These are phyloP conservation scores for Actinemys pallida DNA, from an alignment of 2,113 vertebrate genomes.

Conservation along the genomic window DNA sequence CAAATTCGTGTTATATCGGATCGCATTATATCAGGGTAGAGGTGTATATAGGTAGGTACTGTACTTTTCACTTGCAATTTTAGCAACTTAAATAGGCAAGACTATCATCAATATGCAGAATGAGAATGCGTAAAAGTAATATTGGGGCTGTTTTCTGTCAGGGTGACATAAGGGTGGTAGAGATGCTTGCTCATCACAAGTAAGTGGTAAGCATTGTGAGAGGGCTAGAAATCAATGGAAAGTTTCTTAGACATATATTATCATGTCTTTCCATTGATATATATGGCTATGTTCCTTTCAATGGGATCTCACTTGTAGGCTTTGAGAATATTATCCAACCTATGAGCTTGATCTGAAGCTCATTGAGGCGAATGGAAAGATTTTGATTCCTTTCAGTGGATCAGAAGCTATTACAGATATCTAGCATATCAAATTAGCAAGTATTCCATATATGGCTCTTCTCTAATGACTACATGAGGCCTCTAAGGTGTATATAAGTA, in stretches of 20 bases:
- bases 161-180: not conserved
- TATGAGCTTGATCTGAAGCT: not conserved
- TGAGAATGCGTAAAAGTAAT: not conserved
- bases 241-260: not conserved
- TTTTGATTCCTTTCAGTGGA: not conserved
- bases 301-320: not conserved
- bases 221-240: not conserved
- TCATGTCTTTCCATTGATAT: not conserved
- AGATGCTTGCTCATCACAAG: not conserved
- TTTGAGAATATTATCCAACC: not conserved
- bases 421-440: not conserved
- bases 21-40: no score
- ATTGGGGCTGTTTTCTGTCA: not conserved
- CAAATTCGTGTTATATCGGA: no score
- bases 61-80: not conserved
- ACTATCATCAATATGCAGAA: not conserved
- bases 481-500: not conserved
- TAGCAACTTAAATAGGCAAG: not conserved
- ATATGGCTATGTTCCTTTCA: not conserved
- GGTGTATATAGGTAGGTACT: not conserved
- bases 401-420: not conserved
- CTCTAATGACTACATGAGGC: not conserved
- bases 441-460: not conserved
- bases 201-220: rapidly evolving
- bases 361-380: not conserved